A percentile compares a stretch with the other conserved stretches of the same genome.
Conservation (phyloP, 2,797 vertebrate genomes). For the Amazona ochrocephala region DNA sequence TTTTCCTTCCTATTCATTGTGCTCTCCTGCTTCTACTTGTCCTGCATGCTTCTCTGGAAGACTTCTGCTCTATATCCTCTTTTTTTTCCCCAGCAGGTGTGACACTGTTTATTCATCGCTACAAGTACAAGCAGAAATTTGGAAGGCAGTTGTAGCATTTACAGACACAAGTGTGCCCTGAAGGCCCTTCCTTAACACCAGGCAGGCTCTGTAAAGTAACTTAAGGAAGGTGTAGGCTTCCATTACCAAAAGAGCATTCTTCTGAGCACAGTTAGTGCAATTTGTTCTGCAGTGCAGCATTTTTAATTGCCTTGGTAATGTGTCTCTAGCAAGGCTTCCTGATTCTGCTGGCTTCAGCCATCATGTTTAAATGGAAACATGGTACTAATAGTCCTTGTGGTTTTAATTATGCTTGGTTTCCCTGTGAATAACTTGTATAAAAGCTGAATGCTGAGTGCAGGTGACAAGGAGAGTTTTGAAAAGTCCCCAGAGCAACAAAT, state of each 20-base stretch:
- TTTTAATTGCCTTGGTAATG: background rate
- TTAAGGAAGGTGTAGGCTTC: background rate
- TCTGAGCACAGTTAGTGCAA: background rate
- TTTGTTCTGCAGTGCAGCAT: background rate
- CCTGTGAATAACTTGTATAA: background rate
- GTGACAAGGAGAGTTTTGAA: background rate
- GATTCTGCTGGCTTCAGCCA: background rate
- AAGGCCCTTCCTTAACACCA: background rate
- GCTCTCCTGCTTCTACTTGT: background rate
- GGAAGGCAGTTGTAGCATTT: background rate
- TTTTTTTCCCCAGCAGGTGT: background rate
- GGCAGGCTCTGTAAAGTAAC: background rate
- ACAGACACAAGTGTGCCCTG: background rate
- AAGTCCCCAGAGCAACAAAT: background rate
- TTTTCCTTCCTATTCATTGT: background rate
- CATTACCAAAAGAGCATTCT: background rate
- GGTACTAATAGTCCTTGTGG: background rate
- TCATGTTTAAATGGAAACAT: background rate
- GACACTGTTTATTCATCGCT: background rate
- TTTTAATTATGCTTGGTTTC: constrained; percentile 15
- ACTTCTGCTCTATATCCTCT: background rate
- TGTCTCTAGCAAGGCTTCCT: background rate
- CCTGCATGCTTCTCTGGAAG: background rate
- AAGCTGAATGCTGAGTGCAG: background rate
- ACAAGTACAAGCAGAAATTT: background rate